Conservation (phyloP, 2,797 vertebrate genomes). For the Halcyon badia region DNA sequence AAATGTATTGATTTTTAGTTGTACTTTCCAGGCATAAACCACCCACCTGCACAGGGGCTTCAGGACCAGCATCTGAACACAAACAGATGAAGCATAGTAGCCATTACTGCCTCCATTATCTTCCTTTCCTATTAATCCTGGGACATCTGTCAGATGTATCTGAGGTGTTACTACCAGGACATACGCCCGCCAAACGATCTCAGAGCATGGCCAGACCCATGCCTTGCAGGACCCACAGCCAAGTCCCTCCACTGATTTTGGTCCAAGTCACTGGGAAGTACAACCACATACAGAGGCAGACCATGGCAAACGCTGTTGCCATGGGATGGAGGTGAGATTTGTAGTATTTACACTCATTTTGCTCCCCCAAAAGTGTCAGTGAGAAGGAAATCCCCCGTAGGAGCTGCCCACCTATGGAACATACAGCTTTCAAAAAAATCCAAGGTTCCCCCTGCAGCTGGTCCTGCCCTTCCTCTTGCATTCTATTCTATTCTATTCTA, state of each 20-base stretch:
- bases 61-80: not conserved
- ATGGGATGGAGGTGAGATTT: not conserved
- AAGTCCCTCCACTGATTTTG: constrained; percentile 13
- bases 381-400: not conserved
- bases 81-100: not conserved
- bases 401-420: not conserved
- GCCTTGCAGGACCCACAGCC: not conserved
- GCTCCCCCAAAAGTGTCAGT: not conserved
- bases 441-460: not conserved
- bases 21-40: not conserved
- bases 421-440: not conserved
- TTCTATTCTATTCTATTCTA: not conserved
- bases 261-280: constrained; percentile 20
- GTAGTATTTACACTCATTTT: not conserved
- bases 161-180: not conserved
- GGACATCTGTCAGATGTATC: not conserved
- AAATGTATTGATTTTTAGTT: not conserved
- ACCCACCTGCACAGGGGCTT: not conserved
- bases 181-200: not conserved
- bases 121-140: not conserved
- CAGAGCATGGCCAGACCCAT: not conserved
- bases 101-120: not conserved
- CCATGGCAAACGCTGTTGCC: fast-evolving
- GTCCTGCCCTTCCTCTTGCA: not conserved
- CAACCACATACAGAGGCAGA: not conserved